phyloP scores from a whole-genome alignment of 2,113 vertebrate genomes.

The Salvelinus fontinalis region DNA sequence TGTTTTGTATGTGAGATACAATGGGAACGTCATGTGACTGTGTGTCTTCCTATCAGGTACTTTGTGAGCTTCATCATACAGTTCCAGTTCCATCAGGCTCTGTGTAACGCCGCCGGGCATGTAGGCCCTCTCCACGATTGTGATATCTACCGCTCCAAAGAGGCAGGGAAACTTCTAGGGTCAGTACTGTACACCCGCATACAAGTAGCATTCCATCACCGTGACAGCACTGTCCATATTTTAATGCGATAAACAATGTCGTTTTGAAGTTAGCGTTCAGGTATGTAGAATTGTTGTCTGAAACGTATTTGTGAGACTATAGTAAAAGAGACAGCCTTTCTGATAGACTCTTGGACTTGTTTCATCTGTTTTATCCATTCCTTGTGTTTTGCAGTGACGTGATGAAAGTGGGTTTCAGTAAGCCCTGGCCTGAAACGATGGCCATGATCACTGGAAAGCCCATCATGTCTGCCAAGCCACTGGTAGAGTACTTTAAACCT shows the following conservation, averaged over 20 bases:
- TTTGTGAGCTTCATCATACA: conserved; percentile 95
- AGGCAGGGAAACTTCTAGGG: conserved; percentile 86
- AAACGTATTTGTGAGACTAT: too few species aligned
- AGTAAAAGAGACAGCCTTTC: too few species aligned
- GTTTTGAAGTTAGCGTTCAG: too few species aligned
- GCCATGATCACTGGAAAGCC: conserved; percentile 83
- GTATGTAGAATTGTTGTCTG: too few species aligned
- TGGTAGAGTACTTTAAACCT: conserved; percentile 89
- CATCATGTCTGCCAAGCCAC: conserved; percentile 85
- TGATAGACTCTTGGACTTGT: too few species aligned
- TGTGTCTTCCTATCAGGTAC: conserved; percentile 76
- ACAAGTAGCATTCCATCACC: too few species aligned
- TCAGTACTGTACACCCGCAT: conserved; percentile 61
- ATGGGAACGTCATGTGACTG: too few species aligned
- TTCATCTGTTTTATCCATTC: too few species aligned
- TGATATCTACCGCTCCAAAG: conserved; percentile 89
- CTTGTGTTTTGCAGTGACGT: conserved; percentile 74
- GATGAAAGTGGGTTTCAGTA: conserved; percentile 93
- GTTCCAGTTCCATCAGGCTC: conserved; percentile 96
- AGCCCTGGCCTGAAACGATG: conserved; percentile 94
- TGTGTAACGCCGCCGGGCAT: conserved; percentile 83
- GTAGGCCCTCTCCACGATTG: conserved; percentile 83
- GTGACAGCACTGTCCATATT: too few species aligned
- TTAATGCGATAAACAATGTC: too few species aligned
- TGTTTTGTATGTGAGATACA: too few species aligned